Conservation (phyloP, 2,888 invertebrate genomes). For the Hirtodrosophila duncani region DNA sequence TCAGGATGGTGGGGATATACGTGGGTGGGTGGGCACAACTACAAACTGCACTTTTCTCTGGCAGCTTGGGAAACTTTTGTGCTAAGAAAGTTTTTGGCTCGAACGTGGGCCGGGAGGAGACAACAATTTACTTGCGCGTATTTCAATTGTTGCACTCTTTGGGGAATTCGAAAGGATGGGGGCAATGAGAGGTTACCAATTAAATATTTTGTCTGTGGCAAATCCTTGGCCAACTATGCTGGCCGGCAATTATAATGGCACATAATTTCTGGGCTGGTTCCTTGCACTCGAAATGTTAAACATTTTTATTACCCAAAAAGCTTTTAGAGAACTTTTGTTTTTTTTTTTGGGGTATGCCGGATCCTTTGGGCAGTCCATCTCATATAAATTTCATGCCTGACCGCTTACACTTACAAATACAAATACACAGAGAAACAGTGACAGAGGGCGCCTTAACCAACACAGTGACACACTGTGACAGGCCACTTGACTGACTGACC, state of each 20-base stretch:
- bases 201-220: too few species aligned
- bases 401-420: too few species aligned
- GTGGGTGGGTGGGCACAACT: constrained; percentile 18
- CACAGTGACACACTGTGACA: constrained; percentile 5
- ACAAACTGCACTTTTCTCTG: constrained; percentile 38
- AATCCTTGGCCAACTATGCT: too few species aligned
- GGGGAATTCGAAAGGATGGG: neutral
- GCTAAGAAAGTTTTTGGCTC: constrained; percentile 36
- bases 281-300: neutral
- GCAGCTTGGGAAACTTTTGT: constrained; percentile 39
- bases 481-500: constrained; percentile 1
- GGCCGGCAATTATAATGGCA: constrained; percentile 35
- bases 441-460: constrained; percentile 7
- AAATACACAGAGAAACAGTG: neutral
- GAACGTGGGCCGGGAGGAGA: constrained; percentile 9
- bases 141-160: constrained; percentile 52
- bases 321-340: neutral
- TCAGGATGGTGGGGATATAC: neutral
- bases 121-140: constrained; percentile 24
- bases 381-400: constrained; percentile 20
- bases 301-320: constrained; percentile 1
- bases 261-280: constrained; percentile 21
- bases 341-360: too few species aligned
- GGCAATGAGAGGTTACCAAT: constrained; percentile 20
- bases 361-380: too few species aligned